phyloP scores from a whole-genome alignment of 2,113 vertebrate genomes.

The Sylvietta virens region DNA sequence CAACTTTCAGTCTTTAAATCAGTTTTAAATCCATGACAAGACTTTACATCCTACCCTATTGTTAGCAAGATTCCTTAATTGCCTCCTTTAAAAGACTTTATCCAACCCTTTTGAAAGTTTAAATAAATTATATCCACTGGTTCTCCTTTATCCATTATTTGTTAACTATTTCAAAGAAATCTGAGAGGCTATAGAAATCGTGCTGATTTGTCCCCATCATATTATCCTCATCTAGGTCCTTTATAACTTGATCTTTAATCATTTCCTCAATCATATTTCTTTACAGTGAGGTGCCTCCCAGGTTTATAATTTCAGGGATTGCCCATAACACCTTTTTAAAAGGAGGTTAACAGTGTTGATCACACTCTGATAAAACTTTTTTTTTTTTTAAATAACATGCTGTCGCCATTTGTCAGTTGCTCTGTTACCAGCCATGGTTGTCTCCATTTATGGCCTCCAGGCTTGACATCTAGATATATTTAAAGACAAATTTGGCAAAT shows the following conservation, averaged over 20 bases:
- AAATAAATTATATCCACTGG: slow-evolving; percentile 65
- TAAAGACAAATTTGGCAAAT: not conserved
- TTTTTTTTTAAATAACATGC: not conserved
- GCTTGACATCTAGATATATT: not conserved
- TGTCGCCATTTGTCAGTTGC: not conserved
- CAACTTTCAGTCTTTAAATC: slow-evolving; percentile 63
- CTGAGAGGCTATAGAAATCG: slow-evolving; percentile 53
- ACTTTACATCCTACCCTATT: slow-evolving; percentile 63
- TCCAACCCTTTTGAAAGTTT: slow-evolving; percentile 64
- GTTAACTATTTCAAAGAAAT: slow-evolving; percentile 69
- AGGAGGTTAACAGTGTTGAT: not conserved
- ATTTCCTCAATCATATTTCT: slow-evolving; percentile 40
- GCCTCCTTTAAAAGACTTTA: slow-evolving; percentile 65
- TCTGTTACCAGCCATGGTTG: not conserved
- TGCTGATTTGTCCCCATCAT: slow-evolving; percentile 53
- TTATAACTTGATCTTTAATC: slow-evolving; percentile 55
- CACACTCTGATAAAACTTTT: not conserved
- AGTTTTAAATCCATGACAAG: slow-evolving; percentile 66
- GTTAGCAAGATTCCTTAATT: slow-evolving; percentile 69
- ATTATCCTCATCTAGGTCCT: slow-evolving; percentile 51
- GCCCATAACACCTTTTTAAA: not conserved
- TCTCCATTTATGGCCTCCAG: not conserved
- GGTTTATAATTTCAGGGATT: slow-evolving; percentile 36
- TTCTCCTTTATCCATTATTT: slow-evolving; percentile 70
- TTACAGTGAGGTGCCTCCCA: slow-evolving; percentile 19